Evolutionary conservation across 2,797 vertebrate species (phyloP), one percentile per base, ranked within the genome.

Genomic region (Danio tinwini): DNA sequence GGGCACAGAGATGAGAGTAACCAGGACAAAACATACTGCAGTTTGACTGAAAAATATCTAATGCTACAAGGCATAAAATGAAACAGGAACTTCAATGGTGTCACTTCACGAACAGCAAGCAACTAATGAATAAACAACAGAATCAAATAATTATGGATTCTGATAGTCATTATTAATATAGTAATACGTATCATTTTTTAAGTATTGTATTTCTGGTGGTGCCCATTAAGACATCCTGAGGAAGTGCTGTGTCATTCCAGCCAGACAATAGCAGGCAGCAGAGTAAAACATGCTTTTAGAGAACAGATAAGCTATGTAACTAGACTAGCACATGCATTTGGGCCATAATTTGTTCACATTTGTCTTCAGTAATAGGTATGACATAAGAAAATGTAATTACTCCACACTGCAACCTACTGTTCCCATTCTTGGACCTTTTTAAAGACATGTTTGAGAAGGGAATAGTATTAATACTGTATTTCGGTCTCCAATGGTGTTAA

Each of bases 211-310:
- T 56, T 2, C 5, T 37, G 29, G 17, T 40, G 42, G 44, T 47
- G 76, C 7, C 59, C 45, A 45, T 70, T 65, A 58, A 78, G 71
- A 71, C 85, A 80, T 85, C 74, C 82, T 78, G 80, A 84, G 10
- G 59, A 83, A 85, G 45, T 81, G 84, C 81, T 82, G 85, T 49
- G 75, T 86, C 84, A 86, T 77, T 52, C 69, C 21, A 70, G 50
- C 47, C 42, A 77, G 44, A 68, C 50, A 81, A 45, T 47, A 52
- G 58, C 7, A 47, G 12, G 49, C 44, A 67, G 53, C 5, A 50
- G n/a, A 6, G 21, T 7, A 55, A 58, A 40, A 12, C 39, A 44
- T 29, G 10, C 58, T 71, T 82, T 9, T 21, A 58, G 16, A 68
- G 42, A 59, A 16, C 2, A 7, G 71, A 63, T 61, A 71, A 49